These are phyloP conservation scores for Peromyscus eremicus DNA, from an alignment of 2,797 vertebrate species.

Conservation along the genomic window DNA sequence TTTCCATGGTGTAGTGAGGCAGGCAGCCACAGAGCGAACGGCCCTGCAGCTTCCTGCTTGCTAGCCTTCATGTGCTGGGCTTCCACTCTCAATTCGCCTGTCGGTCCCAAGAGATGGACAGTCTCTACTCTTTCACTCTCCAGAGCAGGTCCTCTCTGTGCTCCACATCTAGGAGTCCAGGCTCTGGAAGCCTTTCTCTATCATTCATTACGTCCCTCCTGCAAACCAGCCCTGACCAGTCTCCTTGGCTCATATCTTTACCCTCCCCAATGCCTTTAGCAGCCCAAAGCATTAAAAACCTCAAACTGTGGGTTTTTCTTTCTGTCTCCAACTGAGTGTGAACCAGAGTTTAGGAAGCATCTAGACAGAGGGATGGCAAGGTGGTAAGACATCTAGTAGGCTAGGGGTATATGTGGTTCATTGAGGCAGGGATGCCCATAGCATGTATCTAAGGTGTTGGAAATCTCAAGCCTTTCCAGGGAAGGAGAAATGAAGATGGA, in stretches of 20 bases:
- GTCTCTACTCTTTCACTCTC: neutral
- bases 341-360: neutral
- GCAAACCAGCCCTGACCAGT: neutral
- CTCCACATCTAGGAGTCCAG: neutral
- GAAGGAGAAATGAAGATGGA: neutral
- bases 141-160: neutral
- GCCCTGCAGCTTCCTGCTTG: neutral
- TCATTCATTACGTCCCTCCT: neutral
- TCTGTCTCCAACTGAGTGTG: neutral
- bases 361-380: neutral
- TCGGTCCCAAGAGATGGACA: fast-evolving
- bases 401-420: neutral
- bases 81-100: neutral
- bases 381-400: neutral
- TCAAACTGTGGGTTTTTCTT: neutral
- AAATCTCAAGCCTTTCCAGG: neutral
- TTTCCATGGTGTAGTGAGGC: neutral
- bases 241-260: neutral
- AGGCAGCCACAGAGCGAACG: neutral
- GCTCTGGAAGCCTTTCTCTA: no score
- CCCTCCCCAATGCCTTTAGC: neutral
- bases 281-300: neutral
- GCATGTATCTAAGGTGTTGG: neutral
- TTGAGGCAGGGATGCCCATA: neutral
- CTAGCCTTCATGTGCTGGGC: fast-evolving